These are phyloP conservation scores for Cromileptes altivelis DNA, from an alignment of 2,113 vertebrate species.

Conservation along the genomic window DNA sequence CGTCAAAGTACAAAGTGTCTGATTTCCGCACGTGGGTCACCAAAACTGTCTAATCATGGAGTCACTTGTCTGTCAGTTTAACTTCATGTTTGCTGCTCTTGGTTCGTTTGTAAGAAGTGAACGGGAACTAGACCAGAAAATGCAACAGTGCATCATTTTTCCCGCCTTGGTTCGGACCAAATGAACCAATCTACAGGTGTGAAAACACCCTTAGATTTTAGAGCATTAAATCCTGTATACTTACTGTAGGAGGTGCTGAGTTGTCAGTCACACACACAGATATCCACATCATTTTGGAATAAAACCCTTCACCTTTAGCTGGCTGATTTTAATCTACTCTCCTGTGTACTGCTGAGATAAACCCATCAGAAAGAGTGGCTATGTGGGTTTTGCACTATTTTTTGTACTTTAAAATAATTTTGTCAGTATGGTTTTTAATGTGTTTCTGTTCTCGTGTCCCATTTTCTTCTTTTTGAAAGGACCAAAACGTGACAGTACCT, in stretches of 20 bases:
- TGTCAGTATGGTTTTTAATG: constrained; percentile 52
- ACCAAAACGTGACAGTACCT: constrained; percentile 81
- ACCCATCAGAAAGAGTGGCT: constrained; percentile 46
- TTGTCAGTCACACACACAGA: constrained; percentile 25
- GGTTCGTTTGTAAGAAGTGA: too few species aligned
- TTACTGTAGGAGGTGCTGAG: background rate
- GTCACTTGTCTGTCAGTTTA: too few species aligned
- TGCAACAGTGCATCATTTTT: too few species aligned
- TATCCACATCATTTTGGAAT: constrained; percentile 41
- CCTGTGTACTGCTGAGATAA: constrained; percentile 69
- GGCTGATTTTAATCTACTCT: constrained; percentile 33
- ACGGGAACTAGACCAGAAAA: too few species aligned
- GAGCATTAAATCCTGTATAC: constrained; percentile 6
- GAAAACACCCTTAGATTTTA: constrained; percentile 4
- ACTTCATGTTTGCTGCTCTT: too few species aligned
- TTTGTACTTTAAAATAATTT: constrained; percentile 67
- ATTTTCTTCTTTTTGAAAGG: constrained; percentile 73
- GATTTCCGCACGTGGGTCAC: too few species aligned
- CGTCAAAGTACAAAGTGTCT: too few species aligned
- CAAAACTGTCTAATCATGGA: too few species aligned
- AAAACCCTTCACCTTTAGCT: constrained; percentile 48
- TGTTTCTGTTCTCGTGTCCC: constrained; percentile 44
- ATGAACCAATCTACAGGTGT: too few species aligned
- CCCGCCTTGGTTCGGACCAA: too few species aligned
- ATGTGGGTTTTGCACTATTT: constrained; percentile 80